Percentiles rank a stretch among this genome's conserved stretches.
phyloP scores from a whole-genome alignment of 2,797 vertebrate species.

The Xenops minutus region DNA sequence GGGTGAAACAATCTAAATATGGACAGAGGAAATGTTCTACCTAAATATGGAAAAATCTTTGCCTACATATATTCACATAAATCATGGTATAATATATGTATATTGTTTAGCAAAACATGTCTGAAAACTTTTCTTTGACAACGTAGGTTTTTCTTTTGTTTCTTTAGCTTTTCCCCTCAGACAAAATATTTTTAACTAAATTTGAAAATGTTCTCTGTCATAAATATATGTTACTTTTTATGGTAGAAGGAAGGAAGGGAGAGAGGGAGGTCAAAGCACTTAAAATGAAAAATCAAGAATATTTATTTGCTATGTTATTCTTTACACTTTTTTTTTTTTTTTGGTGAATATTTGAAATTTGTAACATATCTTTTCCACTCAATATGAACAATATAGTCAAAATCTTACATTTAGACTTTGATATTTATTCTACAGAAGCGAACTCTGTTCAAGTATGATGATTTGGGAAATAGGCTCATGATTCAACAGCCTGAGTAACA shows the following conservation, averaged over 20 bases:
- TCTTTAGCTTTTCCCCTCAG: background rate
- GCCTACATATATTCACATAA: rapidly evolving
- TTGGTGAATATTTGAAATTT: background rate
- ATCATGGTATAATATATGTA: background rate
- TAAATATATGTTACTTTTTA: background rate
- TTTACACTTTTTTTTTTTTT: background rate
- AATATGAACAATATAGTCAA: background rate
- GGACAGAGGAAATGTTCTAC: background rate
- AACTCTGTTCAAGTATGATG: background rate
- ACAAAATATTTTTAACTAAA: background rate
- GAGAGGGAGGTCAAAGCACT: background rate
- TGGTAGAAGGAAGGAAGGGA: background rate
- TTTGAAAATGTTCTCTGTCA: background rate
- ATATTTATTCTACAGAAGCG: background rate
- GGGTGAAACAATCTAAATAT: background rate
- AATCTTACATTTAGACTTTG: background rate
- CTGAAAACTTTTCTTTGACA: background rate
- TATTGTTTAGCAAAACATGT: background rate
- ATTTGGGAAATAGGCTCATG: background rate
- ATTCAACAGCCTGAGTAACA: background rate
- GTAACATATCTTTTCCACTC: rapidly evolving
- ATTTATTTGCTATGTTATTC: rapidly evolving
- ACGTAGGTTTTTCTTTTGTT: background rate
- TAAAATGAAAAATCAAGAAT: background rate
- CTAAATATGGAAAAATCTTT: background rate